These are phyloP conservation scores for Molanna angustata DNA, from an alignment of 2,888 invertebrate species.

Conservation along the genomic window DNA sequence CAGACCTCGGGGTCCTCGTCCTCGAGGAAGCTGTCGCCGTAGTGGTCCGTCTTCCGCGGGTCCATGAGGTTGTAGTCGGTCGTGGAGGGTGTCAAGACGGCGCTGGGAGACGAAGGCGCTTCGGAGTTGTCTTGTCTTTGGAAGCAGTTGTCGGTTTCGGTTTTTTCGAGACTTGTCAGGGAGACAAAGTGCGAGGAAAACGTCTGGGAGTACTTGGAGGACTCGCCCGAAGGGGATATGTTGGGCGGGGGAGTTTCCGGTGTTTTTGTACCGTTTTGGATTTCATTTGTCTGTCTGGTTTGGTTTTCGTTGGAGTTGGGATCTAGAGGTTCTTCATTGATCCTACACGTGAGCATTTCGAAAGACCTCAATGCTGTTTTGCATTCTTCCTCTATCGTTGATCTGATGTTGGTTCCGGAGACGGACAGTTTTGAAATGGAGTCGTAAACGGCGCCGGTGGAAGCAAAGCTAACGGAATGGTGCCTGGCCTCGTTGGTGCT, in stretches of 20 bases:
- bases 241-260: constrained; percentile 70
- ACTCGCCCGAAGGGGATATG: constrained; percentile 46
- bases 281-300: neutral
- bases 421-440: constrained; percentile 32
- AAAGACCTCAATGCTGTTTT: constrained; percentile 17
- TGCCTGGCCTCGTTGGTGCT: constrained; percentile 19
- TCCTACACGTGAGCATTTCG: constrained; percentile 21
- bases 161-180: constrained; percentile 47
- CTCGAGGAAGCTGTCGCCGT: constrained; percentile 27
- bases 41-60: constrained; percentile 19
- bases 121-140: constrained; percentile 28
- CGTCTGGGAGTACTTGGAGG: constrained; percentile 57
- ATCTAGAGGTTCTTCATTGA: constrained; percentile 24
- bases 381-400: constrained; percentile 25
- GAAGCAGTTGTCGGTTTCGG: constrained; percentile 38
- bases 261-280: constrained; percentile 42
- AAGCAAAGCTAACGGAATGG: constrained; percentile 31
- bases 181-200: constrained; percentile 64
- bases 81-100: constrained; percentile 58
- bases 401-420: constrained; percentile 11
- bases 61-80: constrained; percentile 31
- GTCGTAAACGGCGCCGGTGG: constrained; percentile 27
- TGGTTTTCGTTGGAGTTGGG: constrained; percentile 5
- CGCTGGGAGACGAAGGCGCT: constrained; percentile 55
- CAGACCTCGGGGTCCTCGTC: constrained; percentile 42